Percentiles rank a stretch among this genome's conserved stretches.
Evolutionary conservation across 2,113 vertebrate genomes (phyloP).

Genomic region (Odontesthes bonariensis): DNA sequence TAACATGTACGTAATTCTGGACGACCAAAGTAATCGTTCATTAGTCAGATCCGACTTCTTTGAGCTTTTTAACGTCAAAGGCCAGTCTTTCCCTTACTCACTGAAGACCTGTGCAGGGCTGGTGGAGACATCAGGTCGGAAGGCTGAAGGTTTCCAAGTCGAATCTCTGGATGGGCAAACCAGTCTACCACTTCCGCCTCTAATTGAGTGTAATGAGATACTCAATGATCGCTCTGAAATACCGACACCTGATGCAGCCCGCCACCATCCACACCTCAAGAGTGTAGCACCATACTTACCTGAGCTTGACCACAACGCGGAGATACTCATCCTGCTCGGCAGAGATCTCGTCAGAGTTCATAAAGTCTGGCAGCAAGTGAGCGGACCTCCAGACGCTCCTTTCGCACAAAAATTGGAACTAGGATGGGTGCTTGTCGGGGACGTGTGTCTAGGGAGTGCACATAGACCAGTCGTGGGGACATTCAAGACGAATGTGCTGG

Average conservation of each 20-base stretch:
- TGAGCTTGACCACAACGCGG: background rate
- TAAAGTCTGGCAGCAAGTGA: background rate
- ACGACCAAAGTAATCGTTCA: background rate
- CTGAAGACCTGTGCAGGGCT: background rate
- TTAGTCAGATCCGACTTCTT: background rate
- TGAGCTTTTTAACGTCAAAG: background rate
- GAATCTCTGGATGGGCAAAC: background rate
- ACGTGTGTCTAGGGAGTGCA: background rate
- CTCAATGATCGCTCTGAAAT: too few species aligned
- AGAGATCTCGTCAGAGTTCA: background rate
- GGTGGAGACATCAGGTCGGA: background rate
- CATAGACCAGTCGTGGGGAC: background rate
- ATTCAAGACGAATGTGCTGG: background rate
- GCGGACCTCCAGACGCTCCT: background rate
- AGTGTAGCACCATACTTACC: background rate
- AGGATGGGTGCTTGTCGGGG: constrained; percentile 10
- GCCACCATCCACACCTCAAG: background rate
- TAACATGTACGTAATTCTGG: background rate
- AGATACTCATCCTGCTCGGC: background rate
- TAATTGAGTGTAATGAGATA: too few species aligned
- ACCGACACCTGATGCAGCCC: too few species aligned
- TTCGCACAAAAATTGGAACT: background rate
- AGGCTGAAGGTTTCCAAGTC: background rate
- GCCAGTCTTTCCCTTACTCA: background rate
- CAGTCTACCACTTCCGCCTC: background rate